phyloP scores from a whole-genome alignment of 2,888 invertebrate species.

The Lithophane semibrunnea region DNA sequence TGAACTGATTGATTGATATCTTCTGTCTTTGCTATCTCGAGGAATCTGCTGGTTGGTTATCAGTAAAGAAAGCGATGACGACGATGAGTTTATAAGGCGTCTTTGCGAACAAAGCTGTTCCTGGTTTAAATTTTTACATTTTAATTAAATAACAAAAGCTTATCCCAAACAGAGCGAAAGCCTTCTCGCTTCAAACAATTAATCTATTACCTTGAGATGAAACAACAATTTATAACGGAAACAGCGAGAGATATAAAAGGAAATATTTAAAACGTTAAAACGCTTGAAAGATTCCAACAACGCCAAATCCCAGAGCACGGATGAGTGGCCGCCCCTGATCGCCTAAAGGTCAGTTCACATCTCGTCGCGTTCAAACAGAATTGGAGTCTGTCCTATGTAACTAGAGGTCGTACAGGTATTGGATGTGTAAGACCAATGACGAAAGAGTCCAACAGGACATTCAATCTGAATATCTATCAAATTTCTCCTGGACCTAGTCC shows the following conservation, averaged over 20 bases:
- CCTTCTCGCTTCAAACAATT: slow-evolving; percentile 28
- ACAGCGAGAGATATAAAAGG: slow-evolving; percentile 21
- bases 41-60: background rate
- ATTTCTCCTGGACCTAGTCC: background rate
- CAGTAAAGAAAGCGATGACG: slow-evolving; percentile 6
- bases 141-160: background rate
- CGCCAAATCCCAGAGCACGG: slow-evolving; percentile 17
- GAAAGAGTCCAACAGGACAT: background rate
- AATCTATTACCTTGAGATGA: slow-evolving; percentile 32
- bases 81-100: background rate
- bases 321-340: slow-evolving; percentile 27
- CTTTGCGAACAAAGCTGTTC: background rate
- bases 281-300: slow-evolving; percentile 22
- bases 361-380: background rate
- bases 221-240: slow-evolving; percentile 37
- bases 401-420: background rate
- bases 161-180: slow-evolving; percentile 11
- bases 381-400: background rate
- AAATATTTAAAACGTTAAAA: slow-evolving; percentile 28
- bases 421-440: background rate
- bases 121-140: background rate
- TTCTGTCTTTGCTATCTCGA: background rate
- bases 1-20: slow-evolving; percentile 4
- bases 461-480: background rate
- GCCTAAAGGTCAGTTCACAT: slow-evolving; percentile 39